phyloP scores from a whole-genome alignment of 2,888 invertebrate genomes.

The Hartigia nigra region DNA sequence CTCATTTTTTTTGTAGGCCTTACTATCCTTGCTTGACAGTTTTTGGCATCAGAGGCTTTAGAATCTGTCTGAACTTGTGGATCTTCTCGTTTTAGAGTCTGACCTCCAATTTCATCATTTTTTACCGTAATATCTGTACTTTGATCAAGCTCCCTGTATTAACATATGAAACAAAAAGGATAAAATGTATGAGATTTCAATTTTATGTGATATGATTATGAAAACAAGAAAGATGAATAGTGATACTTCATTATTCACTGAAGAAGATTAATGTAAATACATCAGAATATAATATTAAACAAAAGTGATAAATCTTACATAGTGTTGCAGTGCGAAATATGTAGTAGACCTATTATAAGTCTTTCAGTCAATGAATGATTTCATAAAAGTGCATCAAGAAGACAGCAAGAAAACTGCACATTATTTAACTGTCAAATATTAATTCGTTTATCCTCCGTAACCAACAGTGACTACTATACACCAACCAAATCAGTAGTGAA shows the following conservation, averaged over 20 bases:
- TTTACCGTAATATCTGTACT: background rate
- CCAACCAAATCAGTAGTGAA: too few species aligned
- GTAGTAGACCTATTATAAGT: background rate
- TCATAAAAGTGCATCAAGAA: background rate
- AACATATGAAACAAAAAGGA: background rate
- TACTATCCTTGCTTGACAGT: slow-evolving; percentile 49
- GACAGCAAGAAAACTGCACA: background rate
- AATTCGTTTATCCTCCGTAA: too few species aligned
- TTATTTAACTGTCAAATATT: too few species aligned
- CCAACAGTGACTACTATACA: too few species aligned
- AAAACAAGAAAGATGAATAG: background rate
- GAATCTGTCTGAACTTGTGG: slow-evolving; percentile 17
- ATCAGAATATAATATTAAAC: background rate
- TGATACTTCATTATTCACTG: background rate
- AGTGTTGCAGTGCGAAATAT: background rate
- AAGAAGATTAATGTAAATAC: background rate
- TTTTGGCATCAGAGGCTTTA: slow-evolving; percentile 34
- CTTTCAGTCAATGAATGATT: background rate
- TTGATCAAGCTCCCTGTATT: background rate
- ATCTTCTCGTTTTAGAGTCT: slow-evolving; percentile 1
- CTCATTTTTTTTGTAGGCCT: slow-evolving; percentile 58
- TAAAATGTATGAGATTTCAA: background rate
- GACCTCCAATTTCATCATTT: background rate
- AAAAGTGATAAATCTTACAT: background rate
- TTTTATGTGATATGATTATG: too few species aligned